Conservation (phyloP, 2,888 invertebrate species). For the Mesorhabditis belari region DNA sequence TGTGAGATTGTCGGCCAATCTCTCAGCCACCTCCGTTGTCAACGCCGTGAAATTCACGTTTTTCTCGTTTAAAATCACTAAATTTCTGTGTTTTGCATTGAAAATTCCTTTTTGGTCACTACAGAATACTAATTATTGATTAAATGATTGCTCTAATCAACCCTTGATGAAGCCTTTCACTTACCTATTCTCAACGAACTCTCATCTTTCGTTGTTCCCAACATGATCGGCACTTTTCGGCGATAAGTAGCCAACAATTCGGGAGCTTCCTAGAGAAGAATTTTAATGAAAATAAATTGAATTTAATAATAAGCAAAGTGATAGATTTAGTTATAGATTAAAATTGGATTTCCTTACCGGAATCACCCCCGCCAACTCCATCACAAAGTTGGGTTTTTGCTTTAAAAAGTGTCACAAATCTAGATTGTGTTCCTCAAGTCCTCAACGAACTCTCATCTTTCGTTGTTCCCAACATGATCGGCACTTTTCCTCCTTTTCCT, state of each 20-base stretch:
- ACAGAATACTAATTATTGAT: background rate
- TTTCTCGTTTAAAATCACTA: slow-evolving; percentile 49
- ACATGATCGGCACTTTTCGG: slow-evolving; percentile 43
- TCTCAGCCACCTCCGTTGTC: slow-evolving; percentile 32
- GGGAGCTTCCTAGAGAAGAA: slow-evolving; percentile 25
- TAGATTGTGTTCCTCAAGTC: too few relatives aligned
- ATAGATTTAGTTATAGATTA: too few relatives aligned
- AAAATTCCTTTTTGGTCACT: background rate
- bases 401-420: too few relatives aligned
- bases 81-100: slow-evolving; percentile 5
- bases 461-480: slow-evolving; percentile 51
- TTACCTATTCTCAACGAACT: slow-evolving; percentile 47
- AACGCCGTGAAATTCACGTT: slow-evolving; percentile 44
- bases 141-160: background rate
- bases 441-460: slow-evolving; percentile 49
- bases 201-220: slow-evolving; percentile 52
- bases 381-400: too few relatives aligned
- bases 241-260: slow-evolving; percentile 39
- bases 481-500: slow-evolving; percentile 40
- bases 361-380: slow-evolving; percentile 46
- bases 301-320: too few relatives aligned
- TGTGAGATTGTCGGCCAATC: slow-evolving; percentile 47
- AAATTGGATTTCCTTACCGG: slow-evolving; percentile 18
- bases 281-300: background rate
- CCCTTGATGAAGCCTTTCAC: slow-evolving; percentile 2